These are phyloP conservation scores for Scaptomyza flava DNA, from an alignment of 2,888 invertebrate genomes.

Conservation along the genomic window DNA sequence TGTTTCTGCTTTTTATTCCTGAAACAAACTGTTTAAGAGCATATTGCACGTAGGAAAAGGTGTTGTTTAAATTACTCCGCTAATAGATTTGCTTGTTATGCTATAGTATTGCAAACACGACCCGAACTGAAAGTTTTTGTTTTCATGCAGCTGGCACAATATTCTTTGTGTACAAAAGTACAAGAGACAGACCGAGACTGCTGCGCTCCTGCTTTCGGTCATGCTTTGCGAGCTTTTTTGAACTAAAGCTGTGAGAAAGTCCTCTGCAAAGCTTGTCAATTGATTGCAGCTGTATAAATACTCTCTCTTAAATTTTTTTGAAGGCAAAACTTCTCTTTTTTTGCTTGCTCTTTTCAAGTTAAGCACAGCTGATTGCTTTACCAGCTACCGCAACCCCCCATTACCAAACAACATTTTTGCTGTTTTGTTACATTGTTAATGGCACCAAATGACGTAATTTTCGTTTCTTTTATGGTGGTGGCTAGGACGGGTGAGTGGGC, in stretches of 20 bases:
- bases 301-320: slow-evolving; percentile 17
- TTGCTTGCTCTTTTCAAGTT: background rate
- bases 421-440: slow-evolving; percentile 30
- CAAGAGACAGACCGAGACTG: slow-evolving; percentile 27
- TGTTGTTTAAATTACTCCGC: slow-evolving; percentile 59
- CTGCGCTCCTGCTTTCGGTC: slow-evolving; percentile 65
- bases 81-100: slow-evolving; percentile 66
- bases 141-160: slow-evolving; percentile 74
- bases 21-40: slow-evolving; percentile 16
- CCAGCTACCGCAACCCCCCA: slow-evolving; percentile 17
- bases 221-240: slow-evolving; percentile 54
- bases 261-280: slow-evolving; percentile 60
- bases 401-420: slow-evolving; percentile 15
- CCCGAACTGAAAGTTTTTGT: slow-evolving; percentile 83
- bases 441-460: slow-evolving; percentile 68
- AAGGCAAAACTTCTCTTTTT: background rate
- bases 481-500: no score
- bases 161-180: slow-evolving; percentile 49
- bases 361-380: slow-evolving; percentile 56
- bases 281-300: slow-evolving; percentile 42
- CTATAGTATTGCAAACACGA: slow-evolving; percentile 84
- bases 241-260: slow-evolving; percentile 52
- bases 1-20: slow-evolving; percentile 12
- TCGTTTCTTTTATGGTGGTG: no score
- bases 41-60: slow-evolving; percentile 13